phyloP scores from a whole-genome alignment of 64 coral and sea anemone species.

The Astreopora myriophthalma region DNA sequence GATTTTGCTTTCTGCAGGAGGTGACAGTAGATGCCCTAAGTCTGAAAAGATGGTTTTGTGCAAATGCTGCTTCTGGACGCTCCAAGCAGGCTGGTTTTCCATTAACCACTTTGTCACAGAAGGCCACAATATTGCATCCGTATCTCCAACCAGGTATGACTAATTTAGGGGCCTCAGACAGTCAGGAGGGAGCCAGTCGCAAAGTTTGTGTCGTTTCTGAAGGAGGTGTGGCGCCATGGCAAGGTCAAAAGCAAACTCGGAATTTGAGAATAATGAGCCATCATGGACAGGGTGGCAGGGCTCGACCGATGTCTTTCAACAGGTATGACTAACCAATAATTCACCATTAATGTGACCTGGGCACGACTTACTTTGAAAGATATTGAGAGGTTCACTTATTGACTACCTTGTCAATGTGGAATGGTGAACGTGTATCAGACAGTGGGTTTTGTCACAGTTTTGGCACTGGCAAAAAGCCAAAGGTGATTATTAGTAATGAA shows the following conservation, averaged over 20 bases:
- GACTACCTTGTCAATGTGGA: neutral
- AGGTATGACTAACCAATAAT: neutral
- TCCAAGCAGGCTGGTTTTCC: neutral
- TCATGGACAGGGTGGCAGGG: neutral
- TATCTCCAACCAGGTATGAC: slow-evolving; percentile 27
- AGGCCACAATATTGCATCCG: neutral
- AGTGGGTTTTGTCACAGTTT: too few species aligned
- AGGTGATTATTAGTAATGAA: too few species aligned
- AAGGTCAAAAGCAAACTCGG: neutral
- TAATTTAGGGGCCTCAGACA: slow-evolving; percentile 2
- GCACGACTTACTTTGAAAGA: too few species aligned
- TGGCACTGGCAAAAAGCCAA: too few species aligned
- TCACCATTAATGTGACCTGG: neutral
- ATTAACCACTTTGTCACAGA: neutral
- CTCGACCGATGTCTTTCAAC: neutral
- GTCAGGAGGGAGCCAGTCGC: neutral
- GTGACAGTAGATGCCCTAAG: slow-evolving; percentile 34
- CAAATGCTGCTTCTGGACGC: slow-evolving; percentile 44
- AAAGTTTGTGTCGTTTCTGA: neutral
- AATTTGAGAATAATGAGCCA: neutral
- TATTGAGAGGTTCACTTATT: too few species aligned
- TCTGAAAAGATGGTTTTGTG: slow-evolving; percentile 58
- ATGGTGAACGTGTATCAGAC: too few species aligned
- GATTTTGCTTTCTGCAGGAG: neutral
- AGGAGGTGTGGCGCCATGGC: neutral